Percentiles rank a stretch among this genome's conserved stretches.
phyloP scores from a whole-genome alignment of 2,888 invertebrate genomes.

The Ochropacha duplaris region DNA sequence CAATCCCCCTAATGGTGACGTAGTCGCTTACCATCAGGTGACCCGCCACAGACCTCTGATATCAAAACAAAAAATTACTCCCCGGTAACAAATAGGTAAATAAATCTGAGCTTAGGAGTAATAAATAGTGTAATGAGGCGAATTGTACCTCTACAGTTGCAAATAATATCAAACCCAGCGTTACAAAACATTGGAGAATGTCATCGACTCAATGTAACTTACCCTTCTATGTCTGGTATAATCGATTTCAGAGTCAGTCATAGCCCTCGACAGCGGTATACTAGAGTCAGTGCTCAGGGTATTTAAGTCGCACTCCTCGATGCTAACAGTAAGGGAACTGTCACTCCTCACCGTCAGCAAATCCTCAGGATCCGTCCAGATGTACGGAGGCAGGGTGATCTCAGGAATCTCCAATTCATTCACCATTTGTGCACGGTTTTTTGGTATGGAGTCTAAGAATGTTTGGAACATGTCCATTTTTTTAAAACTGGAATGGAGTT shows the following conservation, averaged over 20 bases:
- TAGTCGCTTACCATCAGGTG: too few relatives aligned
- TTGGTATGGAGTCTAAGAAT: slow-evolving; percentile 58
- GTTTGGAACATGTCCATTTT: slow-evolving; percentile 62
- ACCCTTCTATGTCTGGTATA: slow-evolving; percentile 62
- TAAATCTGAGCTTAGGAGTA: too few relatives aligned
- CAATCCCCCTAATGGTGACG: too few relatives aligned
- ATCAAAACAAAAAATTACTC: too few relatives aligned
- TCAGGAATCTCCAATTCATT: slow-evolving; percentile 66
- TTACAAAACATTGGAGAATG: too few relatives aligned
- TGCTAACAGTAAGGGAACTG: slow-evolving; percentile 40
- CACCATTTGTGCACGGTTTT: slow-evolving; percentile 59
- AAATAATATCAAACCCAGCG: too few relatives aligned
- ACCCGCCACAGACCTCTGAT: too few relatives aligned
- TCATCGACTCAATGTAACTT: slow-evolving; percentile 21
- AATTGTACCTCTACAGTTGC: too few relatives aligned
- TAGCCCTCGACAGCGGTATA: slow-evolving; percentile 63
- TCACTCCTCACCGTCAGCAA: slow-evolving; percentile 40
- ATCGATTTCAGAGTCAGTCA: slow-evolving; percentile 75
- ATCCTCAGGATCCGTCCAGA: slow-evolving; percentile 52
- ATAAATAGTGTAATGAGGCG: too few relatives aligned
- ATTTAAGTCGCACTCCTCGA: slow-evolving; percentile 39
- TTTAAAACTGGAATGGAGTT: neutral
- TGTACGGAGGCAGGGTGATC: slow-evolving; percentile 52
- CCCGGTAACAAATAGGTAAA: too few relatives aligned
- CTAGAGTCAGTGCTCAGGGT: slow-evolving; percentile 60